Percentiles rank a stretch among this genome's conserved stretches.
Conservation (phyloP, 2,888 invertebrate species). For the Scrobipalpa costella region DNA sequence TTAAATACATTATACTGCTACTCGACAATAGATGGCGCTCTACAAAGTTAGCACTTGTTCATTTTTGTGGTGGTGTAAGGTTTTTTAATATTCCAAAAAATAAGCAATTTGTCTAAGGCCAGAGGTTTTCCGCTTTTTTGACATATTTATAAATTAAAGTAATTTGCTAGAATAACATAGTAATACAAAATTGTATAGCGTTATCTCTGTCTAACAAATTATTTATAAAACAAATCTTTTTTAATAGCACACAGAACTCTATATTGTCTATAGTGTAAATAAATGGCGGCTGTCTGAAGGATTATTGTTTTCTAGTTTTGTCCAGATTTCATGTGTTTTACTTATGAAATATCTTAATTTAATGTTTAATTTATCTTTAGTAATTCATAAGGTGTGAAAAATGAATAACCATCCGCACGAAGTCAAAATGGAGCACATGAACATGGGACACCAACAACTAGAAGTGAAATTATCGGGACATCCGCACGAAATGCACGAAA, state of each 20-base stretch:
- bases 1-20: neutral
- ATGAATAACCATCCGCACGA: slow-evolving; percentile 40
- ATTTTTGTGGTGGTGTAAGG: no score
- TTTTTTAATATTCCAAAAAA: no score
- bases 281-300: slow-evolving; percentile 21
- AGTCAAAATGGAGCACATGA: slow-evolving; percentile 32
- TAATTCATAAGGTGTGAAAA: slow-evolving; percentile 26
- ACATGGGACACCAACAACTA: slow-evolving; percentile 24
- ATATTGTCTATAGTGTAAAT: slow-evolving; percentile 21
- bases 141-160: no score
- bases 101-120: no score
- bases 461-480: slow-evolving; percentile 22
- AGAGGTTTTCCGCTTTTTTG: no score
- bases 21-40: neutral
- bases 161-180: no score
- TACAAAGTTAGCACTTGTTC: neutral
- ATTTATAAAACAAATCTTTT: no score
- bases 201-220: no score
- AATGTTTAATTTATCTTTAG: neutral
- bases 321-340: slow-evolving; percentile 4
- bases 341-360: slow-evolving; percentile 24
- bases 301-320: slow-evolving; percentile 16
- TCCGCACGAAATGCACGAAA: slow-evolving; percentile 19
- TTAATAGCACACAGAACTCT: neutral
- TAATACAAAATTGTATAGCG: no score